Percentiles rank a stretch among this genome's conserved stretches.
Evolutionary conservation across 2,888 invertebrate species (phyloP).

Genomic region (Eupithecia centaureata): DNA sequence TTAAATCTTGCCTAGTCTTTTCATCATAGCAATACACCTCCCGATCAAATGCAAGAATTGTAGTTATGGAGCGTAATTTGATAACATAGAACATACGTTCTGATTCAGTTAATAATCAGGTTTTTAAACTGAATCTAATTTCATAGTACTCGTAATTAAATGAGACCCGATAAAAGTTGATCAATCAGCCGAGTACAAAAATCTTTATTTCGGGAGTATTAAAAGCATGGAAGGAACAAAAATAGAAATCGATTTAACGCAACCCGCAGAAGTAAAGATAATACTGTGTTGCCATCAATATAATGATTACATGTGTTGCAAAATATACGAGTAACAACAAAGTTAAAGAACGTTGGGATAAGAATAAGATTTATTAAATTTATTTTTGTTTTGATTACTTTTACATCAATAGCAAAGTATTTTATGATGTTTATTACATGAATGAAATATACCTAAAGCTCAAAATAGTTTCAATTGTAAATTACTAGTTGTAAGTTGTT

Average conservation of each 20-base stretch:
- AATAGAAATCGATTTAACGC: not conserved
- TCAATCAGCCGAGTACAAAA: not conserved
- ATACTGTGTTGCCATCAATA: not conserved
- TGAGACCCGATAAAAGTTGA: not conserved
- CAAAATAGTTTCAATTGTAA: too few relatives aligned
- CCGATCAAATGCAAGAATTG: not conserved
- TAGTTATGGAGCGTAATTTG: not conserved
- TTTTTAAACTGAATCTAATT: not conserved
- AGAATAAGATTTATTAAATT: too few relatives aligned
- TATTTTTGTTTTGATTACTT: too few relatives aligned
- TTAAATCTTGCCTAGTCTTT: not conserved
- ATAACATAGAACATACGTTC: not conserved
- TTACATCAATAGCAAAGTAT: too few relatives aligned
- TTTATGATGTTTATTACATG: too few relatives aligned
- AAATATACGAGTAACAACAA: too few relatives aligned
- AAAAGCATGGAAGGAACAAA: not conserved
- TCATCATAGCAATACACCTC: constrained; percentile 3
- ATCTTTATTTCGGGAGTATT: not conserved
- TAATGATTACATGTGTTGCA: too few relatives aligned
- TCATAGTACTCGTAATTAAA: not conserved
- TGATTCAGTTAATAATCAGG: not conserved
- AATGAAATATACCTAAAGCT: too few relatives aligned
- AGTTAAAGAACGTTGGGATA: too few relatives aligned
- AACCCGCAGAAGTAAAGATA: not conserved
- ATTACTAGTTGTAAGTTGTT: too few relatives aligned